Percentiles rank a stretch among this genome's conserved stretches.
phyloP scores from a whole-genome alignment of 2,797 vertebrate genomes.

The Carapus acus region DNA sequence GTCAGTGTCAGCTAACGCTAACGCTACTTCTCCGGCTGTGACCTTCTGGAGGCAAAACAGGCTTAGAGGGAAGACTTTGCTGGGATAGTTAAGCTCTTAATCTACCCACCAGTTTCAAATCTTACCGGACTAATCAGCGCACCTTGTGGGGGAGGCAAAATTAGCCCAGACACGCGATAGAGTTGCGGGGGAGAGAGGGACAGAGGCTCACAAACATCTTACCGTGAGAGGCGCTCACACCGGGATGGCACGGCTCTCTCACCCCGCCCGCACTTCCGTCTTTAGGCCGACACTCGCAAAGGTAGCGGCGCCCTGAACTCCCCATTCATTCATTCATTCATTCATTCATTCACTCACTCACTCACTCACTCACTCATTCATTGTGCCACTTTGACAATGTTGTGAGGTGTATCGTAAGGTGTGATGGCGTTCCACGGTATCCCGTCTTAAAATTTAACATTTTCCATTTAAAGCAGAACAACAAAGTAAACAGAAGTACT shows the following conservation, averaged over 20 bases:
- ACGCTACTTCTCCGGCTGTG: slow-evolving; percentile 46
- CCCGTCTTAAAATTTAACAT: too few species aligned
- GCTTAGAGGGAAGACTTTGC: slow-evolving; percentile 57
- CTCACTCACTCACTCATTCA: too few species aligned
- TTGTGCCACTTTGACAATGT: too few species aligned
- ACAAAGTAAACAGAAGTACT: too few species aligned
- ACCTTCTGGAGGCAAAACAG: slow-evolving; percentile 66
- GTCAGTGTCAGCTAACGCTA: slow-evolving; percentile 57
- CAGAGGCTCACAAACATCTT: slow-evolving; percentile 48
- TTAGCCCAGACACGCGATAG: slow-evolving; percentile 29
- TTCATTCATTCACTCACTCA: neutral
- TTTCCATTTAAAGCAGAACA: too few species aligned
- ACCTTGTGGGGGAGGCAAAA: slow-evolving; percentile 56
- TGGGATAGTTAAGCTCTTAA: slow-evolving; percentile 71
- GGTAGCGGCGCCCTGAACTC: slow-evolving; percentile 35
- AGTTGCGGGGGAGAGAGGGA: slow-evolving; percentile 39
- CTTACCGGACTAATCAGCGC: slow-evolving; percentile 46
- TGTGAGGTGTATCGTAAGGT: too few species aligned
- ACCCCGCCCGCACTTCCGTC: slow-evolving; percentile 69
- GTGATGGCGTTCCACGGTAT: too few species aligned
- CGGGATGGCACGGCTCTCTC: slow-evolving; percentile 65
- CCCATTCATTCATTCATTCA: slow-evolving; percentile 31
- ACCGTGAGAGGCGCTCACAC: slow-evolving; percentile 56
- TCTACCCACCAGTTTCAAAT: slow-evolving; percentile 55
- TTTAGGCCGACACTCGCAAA: slow-evolving; percentile 43